Evolutionary conservation across 2,888 invertebrate genomes (phyloP), one percentile per base, ranked within the genome.

Genomic region (Bursaphelenchus okinawaensis): DNA sequence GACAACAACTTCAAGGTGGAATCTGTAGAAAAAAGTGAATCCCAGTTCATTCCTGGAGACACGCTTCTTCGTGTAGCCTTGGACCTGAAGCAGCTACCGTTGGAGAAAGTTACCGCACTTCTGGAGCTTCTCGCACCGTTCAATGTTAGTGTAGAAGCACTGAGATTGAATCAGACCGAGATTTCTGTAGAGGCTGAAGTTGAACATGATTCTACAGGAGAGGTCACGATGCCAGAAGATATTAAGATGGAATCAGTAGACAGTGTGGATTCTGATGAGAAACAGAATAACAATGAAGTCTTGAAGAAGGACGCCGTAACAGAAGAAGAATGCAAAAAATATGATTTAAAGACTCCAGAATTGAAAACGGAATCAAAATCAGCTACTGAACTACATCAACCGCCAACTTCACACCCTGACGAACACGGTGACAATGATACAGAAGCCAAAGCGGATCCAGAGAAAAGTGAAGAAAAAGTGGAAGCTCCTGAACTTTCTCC

Each of bases 41-140:
- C 50, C 51, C 27, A 22, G 22, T 59, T 59, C 22, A 20, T 59
- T n/a, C 19, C 20, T n/a, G 52, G 60, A 12, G 60, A 59, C 19
- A 31, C 22, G 9, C 24, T 59, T 4, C 22, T 50, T 50, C 6
- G 40, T 23, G 40, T 59, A 1, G 22, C 60, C 1, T 16, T 59
- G 9, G 20, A 50, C 12, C 29, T 64, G 12, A 64, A 64, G 16
- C 40, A 65, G 9, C 62, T 63, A 19, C 28, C 51, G 7, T 26
- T 64, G n/a, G 63, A 40, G 9, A 51, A 64, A n/a, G 66, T 62
- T 7, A 22, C 63, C n/a, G 51, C 62, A 19, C 26, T 51, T 20
- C 28, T 59, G 12, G 60, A 59, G 19, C 52, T 59, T 20, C 28
- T 59, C 9, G 60, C 50, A 9, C 60, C 60, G 12, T 59, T 40